Conservation (phyloP, 1,140 invertebrate species). For the Dreissena polymorpha region DNA sequence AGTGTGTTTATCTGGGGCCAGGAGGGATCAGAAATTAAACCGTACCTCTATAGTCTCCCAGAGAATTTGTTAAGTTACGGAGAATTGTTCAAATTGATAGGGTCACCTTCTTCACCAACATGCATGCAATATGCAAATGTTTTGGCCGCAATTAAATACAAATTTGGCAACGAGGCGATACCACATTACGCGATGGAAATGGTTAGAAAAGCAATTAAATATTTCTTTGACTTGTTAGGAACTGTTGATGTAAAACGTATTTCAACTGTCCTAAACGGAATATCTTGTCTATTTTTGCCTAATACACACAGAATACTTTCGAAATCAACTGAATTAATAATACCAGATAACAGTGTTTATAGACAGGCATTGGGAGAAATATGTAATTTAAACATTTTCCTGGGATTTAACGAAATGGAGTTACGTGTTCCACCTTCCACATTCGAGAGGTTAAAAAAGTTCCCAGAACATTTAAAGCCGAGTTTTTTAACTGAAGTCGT, state of each 20-base stretch:
- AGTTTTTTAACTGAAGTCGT: background rate
- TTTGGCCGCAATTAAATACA: conserved; percentile 9
- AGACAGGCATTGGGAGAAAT: background rate
- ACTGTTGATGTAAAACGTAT: too few relatives aligned
- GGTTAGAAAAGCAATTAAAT: conserved; percentile 17
- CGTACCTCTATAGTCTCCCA: conserved; percentile 19
- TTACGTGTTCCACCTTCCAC: background rate
- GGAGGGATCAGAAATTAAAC: conserved; percentile 12
- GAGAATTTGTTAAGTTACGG: background rate
- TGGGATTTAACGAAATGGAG: background rate
- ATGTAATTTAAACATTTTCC: background rate
- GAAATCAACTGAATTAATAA: background rate
- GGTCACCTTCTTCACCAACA: background rate
- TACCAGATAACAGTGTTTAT: conserved; percentile 13
- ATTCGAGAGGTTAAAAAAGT: too few relatives aligned
- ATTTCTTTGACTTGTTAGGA: background rate
- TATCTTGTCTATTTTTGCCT: background rate
- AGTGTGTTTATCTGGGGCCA: background rate
- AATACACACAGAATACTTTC: background rate
- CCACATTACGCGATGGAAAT: background rate
- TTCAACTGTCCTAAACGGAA: too few relatives aligned
- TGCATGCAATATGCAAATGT: conserved; percentile 21
- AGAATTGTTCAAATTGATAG: conserved; percentile 23
- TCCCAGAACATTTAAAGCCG: background rate
- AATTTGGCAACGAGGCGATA: conserved; percentile 2